phyloP scores from a whole-genome alignment of 2,888 invertebrate species.

The Sarcophaga carnaria region DNA sequence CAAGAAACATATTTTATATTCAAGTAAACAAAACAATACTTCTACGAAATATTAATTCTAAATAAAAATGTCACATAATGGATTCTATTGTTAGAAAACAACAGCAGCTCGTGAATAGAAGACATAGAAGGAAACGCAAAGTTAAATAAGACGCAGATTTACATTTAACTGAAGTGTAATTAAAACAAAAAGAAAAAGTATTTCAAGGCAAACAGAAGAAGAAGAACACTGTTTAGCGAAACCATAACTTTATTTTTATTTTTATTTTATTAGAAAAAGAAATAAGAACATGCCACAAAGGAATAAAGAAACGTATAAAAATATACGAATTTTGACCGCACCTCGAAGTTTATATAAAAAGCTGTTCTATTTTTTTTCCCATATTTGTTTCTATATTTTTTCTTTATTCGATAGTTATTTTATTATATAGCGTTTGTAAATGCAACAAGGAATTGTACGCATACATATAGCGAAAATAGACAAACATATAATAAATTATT shows the following conservation, averaged over 20 bases:
- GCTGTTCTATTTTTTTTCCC: background rate
- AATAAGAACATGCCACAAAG: background rate
- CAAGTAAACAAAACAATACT: too few species aligned
- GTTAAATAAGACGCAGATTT: background rate
- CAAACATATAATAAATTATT: too few species aligned
- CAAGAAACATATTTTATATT: too few species aligned
- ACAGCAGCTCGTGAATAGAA: background rate
- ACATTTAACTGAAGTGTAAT: background rate
- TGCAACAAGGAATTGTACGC: background rate
- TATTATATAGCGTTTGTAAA: background rate
- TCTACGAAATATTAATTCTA: background rate
- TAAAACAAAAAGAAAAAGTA: background rate
- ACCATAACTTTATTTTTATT: background rate
- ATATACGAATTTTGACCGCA: background rate
- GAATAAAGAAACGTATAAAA: background rate
- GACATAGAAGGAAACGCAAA: background rate
- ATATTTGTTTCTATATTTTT: background rate
- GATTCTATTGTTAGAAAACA: background rate
- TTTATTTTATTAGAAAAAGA: background rate
- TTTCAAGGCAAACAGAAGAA: background rate
- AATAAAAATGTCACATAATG: slow-evolving; percentile 11
- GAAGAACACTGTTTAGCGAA: background rate
- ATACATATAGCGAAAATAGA: too few species aligned
- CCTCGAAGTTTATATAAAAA: background rate
- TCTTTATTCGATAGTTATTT: background rate